phyloP scores from a whole-genome alignment of 1,140 invertebrate genomes.

The Ylistrum balloti region DNA sequence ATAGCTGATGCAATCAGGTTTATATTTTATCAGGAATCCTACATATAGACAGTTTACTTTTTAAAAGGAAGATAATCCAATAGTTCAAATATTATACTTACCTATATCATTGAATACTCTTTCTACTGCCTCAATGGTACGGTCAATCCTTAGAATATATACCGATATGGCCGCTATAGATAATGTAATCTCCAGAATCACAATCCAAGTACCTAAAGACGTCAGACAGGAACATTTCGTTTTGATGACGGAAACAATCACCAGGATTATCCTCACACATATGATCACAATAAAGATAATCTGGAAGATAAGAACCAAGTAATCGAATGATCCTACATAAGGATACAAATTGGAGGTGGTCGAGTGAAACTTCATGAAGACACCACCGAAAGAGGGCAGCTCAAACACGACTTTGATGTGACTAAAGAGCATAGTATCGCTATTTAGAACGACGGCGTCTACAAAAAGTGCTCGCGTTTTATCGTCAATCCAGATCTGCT shows the following conservation, averaged over 20 bases:
- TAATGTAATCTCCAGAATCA: slow-evolving; percentile 66
- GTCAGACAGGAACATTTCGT: slow-evolving; percentile 74
- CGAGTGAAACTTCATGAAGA: slow-evolving; percentile 65
- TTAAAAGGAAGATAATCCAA: too few species aligned
- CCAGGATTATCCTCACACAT: slow-evolving; percentile 70
- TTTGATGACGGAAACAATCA: slow-evolving; percentile 78
- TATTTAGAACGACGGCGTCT: slow-evolving; percentile 84
- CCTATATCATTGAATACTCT: slow-evolving; percentile 5
- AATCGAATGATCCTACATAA: slow-evolving; percentile 68
- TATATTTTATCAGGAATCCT: too few species aligned
- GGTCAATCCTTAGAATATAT: neutral
- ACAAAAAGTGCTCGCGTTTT: slow-evolving; percentile 83
- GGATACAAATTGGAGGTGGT: slow-evolving; percentile 70
- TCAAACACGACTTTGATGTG: slow-evolving; percentile 73
- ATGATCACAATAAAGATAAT: slow-evolving; percentile 69
- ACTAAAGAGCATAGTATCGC: slow-evolving; percentile 80
- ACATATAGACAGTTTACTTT: too few species aligned
- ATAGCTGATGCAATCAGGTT: too few species aligned
- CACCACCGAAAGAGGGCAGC: slow-evolving; percentile 81
- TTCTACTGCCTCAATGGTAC: slow-evolving; percentile 14
- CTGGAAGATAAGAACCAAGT: slow-evolving; percentile 69
- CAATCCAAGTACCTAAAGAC: slow-evolving; percentile 71
- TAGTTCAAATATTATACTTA: neutral
- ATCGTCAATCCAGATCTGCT: slow-evolving; percentile 82
- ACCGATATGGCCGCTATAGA: neutral